These are phyloP conservation scores for Synergus japonicus DNA, from an alignment of 2,888 invertebrate genomes.

Conservation along the genomic window DNA sequence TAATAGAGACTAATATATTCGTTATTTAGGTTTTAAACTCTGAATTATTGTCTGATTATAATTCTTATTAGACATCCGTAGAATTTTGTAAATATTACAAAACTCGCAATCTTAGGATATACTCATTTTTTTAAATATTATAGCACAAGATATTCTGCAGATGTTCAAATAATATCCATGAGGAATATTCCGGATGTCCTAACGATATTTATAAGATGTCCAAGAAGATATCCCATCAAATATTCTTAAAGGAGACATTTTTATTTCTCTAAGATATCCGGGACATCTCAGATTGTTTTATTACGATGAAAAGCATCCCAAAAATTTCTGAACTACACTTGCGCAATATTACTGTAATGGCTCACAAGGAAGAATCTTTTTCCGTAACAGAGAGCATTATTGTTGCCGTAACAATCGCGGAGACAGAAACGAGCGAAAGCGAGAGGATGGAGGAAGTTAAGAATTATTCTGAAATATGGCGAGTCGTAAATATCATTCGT, in stretches of 20 bases:
- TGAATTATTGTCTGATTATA: conserved; percentile 9
- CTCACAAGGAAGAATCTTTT: neutral
- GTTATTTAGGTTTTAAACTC: conserved; percentile 4
- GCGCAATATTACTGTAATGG: neutral
- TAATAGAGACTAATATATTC: conserved; percentile 33
- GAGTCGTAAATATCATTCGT: conserved; percentile 69
- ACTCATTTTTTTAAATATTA: no score
- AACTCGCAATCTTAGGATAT: no score
- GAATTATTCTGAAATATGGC: conserved; percentile 60
- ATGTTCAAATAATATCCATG: no score
- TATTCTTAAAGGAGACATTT: no score
- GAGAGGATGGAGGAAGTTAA: neutral
- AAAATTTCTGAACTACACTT: neutral
- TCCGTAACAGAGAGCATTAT: neutral
- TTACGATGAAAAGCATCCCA: neutral
- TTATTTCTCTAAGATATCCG: no score
- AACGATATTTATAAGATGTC: no score
- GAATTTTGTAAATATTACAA: neutral
- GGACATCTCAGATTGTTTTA: neutral
- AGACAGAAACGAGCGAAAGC: neutral
- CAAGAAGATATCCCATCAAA: no score
- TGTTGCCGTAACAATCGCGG: neutral
- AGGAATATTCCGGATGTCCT: no score
- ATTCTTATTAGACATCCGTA: neutral
- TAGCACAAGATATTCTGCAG: no score